A percentile compares a stretch with the other conserved stretches of the same genome.
These are phyloP conservation scores for Chrysolophus pictus DNA, from an alignment of 2,797 vertebrate species.

Conservation along the genomic window DNA sequence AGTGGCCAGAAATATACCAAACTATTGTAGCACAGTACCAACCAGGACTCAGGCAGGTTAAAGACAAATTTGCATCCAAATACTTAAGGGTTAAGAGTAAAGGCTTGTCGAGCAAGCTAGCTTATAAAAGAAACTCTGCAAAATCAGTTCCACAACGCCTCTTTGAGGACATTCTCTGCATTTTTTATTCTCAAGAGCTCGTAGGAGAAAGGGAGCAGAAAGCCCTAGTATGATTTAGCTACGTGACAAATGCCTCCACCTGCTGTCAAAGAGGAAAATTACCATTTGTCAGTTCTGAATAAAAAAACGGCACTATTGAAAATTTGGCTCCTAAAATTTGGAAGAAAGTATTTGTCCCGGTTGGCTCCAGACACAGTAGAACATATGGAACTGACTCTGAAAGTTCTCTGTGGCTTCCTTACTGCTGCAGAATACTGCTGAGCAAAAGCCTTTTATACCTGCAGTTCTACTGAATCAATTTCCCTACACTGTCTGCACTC, in stretches of 20 bases:
- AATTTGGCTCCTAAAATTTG: not conserved
- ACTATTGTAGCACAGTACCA: not conserved
- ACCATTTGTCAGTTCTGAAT: not conserved
- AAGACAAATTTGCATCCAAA: not conserved
- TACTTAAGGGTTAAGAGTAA: not conserved
- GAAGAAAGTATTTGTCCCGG: not conserved
- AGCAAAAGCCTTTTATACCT: not conserved
- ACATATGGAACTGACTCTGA: not conserved
- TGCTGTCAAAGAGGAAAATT: conserved; percentile 46
- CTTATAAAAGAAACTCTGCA: not conserved
- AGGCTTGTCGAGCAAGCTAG: not conserved
- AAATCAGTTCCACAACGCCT: not conserved
- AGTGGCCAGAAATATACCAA: not conserved
- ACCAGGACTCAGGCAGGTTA: not conserved
- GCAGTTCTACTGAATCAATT: not conserved
- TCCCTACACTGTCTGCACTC: not conserved
- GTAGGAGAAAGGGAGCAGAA: not conserved
- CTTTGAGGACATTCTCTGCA: not conserved
- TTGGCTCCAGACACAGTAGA: not conserved
- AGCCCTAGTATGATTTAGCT: not conserved
- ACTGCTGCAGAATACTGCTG: not conserved
- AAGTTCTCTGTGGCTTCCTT: not conserved
- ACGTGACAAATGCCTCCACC: conserved; percentile 52
- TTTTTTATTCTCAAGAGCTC: not conserved
- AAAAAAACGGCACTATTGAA: not conserved